Conservation (phyloP, 2,888 invertebrate species). For the Allacma fusca region DNA sequence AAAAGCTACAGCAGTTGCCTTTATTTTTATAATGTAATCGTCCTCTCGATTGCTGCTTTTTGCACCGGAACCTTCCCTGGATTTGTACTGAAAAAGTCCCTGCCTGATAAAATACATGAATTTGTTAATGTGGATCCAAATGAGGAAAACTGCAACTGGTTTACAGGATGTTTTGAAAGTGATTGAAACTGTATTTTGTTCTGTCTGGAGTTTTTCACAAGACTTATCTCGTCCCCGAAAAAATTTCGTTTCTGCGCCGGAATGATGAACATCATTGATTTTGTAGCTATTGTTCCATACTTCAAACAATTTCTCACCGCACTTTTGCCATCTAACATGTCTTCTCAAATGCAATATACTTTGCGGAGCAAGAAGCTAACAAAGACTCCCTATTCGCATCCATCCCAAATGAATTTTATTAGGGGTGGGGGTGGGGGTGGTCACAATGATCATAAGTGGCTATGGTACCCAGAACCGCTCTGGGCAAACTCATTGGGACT, state of each 20-base stretch:
- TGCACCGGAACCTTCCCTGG: constrained; percentile 53
- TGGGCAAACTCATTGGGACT: constrained; percentile 49
- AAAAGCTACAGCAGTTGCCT: constrained; percentile 50
- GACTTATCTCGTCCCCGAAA: constrained; percentile 41
- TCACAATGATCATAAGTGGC: constrained; percentile 57
- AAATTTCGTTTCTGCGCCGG: constrained; percentile 42
- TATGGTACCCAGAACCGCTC: constrained; percentile 46
- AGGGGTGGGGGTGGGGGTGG: no score
- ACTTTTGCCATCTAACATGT: not conserved
- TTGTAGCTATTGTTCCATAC: constrained; percentile 54
- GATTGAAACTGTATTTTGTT: constrained; percentile 55
- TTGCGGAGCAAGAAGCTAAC: constrained; percentile 33
- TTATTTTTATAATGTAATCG: constrained; percentile 50
- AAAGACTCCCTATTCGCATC: constrained; percentile 36
- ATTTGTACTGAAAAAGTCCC: not conserved
- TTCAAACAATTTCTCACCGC: constrained; percentile 40
- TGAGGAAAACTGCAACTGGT: not conserved
- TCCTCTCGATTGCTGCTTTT: constrained; percentile 52
- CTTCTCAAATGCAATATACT: constrained; percentile 54
- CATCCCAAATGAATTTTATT: constrained; percentile 53
- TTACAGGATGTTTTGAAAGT: constrained; percentile 49
- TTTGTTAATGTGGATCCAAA: not conserved
- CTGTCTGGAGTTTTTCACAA: constrained; percentile 46
- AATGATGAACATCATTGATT: constrained; percentile 55
- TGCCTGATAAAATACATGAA: not conserved